Evolutionary conservation across 2,888 invertebrate species (phyloP).

Genomic region (Encarsia formosa): DNA sequence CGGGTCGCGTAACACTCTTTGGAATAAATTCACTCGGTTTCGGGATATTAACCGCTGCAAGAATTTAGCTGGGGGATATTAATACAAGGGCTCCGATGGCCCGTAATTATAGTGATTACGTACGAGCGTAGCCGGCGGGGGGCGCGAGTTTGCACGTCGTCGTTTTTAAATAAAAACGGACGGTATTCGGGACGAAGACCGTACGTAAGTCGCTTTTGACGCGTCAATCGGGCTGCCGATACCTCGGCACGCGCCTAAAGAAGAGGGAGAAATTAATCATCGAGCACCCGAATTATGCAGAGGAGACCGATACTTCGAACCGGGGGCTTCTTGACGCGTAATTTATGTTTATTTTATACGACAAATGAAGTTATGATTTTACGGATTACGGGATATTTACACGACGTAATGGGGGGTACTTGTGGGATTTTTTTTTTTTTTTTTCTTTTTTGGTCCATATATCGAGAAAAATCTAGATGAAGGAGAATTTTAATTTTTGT

Average conservation of each 20-base stretch:
- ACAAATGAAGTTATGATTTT: slow-evolving; percentile 3
- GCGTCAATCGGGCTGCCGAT: slow-evolving; percentile 21
- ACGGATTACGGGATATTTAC: background rate
- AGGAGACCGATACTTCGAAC: slow-evolving; percentile 8
- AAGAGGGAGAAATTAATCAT: slow-evolving; percentile 19
- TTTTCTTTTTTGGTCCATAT: no score
- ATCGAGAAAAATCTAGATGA: no score
- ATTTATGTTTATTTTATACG: slow-evolving; percentile 26
- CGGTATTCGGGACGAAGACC: no score
- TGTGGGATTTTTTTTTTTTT: no score
- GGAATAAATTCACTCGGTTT: no score
- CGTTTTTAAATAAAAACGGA: no score
- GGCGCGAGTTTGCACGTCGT: slow-evolving; percentile 52
- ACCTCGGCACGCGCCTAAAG: no score
- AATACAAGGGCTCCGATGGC: slow-evolving; percentile 52
- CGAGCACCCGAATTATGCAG: slow-evolving; percentile 9
- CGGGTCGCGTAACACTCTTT: no score
- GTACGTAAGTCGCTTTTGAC: no score
- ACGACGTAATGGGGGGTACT: no score
- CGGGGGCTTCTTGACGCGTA: slow-evolving; percentile 2
- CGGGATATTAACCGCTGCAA: no score
- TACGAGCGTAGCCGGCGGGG: slow-evolving; percentile 51
- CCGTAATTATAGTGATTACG: slow-evolving; percentile 52
- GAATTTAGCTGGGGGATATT: slow-evolving; percentile 48
- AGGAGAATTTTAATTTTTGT: no score